Percentiles rank a stretch among this genome's conserved stretches.
Conservation (phyloP, 2,888 invertebrate genomes). For the Pseudoips prasinana region DNA sequence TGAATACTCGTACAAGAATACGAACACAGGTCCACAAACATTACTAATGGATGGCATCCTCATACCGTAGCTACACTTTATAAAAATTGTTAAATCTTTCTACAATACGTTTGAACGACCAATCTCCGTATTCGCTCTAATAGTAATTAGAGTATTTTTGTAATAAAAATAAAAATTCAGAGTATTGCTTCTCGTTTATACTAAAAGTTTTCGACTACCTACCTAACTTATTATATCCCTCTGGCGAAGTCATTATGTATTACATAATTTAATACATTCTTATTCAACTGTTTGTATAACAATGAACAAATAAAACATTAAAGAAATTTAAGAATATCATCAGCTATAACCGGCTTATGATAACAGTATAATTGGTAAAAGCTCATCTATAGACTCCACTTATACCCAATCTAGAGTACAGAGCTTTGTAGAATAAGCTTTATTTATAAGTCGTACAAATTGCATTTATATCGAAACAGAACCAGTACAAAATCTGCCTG, state of each 20-base stretch:
- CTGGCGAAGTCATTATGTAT: slow-evolving; percentile 61
- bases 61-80: slow-evolving; percentile 11
- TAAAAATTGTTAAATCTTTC: slow-evolving; percentile 19
- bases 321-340: slow-evolving; percentile 39
- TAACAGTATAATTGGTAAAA: too few species aligned
- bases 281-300: too few species aligned
- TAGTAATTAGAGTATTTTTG: slow-evolving; percentile 67
- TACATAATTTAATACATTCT: slow-evolving; percentile 39
- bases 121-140: slow-evolving; percentile 52
- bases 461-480: too few species aligned
- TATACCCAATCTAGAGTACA: too few species aligned
- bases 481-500: too few species aligned
- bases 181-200: slow-evolving; percentile 81
- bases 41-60: slow-evolving; percentile 11
- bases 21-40: slow-evolving; percentile 37
- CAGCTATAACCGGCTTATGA: slow-evolving; percentile 44
- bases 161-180: slow-evolving; percentile 75
- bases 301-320: slow-evolving; percentile 44
- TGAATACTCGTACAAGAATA: slow-evolving; percentile 42
- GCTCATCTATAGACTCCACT: too few species aligned
- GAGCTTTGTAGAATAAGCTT: too few species aligned
- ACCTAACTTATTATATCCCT: slow-evolving; percentile 74
- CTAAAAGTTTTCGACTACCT: slow-evolving; percentile 78
- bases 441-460: too few species aligned
- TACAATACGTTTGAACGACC: slow-evolving; percentile 21